These are phyloP conservation scores for Mallotus villosus DNA, from an alignment of 2,797 vertebrate genomes.

Conservation along the genomic window DNA sequence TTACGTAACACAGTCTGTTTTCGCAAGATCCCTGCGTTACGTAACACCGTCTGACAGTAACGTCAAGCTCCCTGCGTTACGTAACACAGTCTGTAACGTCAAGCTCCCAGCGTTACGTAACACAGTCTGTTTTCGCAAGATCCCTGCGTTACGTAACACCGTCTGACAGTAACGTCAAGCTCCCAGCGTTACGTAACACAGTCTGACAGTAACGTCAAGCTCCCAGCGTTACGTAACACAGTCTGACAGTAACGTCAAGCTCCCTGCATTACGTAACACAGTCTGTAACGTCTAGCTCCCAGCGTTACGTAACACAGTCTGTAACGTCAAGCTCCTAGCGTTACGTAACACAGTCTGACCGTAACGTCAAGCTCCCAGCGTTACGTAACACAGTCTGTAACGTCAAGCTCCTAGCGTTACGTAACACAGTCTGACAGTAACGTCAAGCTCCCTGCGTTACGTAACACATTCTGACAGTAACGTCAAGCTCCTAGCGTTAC, in stretches of 20 bases:
- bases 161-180: constrained; percentile 23
- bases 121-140: too few relatives aligned
- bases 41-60: constrained; percentile 20
- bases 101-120: constrained; percentile 41
- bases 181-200: constrained; percentile 41
- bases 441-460: constrained; percentile 39
- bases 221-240: constrained; percentile 41
- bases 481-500: constrained; percentile 39
- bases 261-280: constrained; percentile 41
- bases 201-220: constrained; percentile 23
- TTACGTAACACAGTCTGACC: too few relatives aligned
- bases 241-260: constrained; percentile 23
- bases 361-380: constrained; percentile 38
- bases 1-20: too few relatives aligned
- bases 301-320: constrained; percentile 36
- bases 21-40: constrained; percentile 41
- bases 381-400: constrained; percentile 25
- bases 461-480: constrained; percentile 20
- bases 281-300: constrained; percentile 36
- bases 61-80: constrained; percentile 39
- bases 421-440: constrained; percentile 20
- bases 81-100: constrained; percentile 21
- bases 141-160: constrained; percentile 41
- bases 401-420: constrained; percentile 39
- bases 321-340: constrained; percentile 38